Evolutionary conservation across 2,797 vertebrate genomes (phyloP).

Genomic region (Loriculus beryllinus): DNA sequence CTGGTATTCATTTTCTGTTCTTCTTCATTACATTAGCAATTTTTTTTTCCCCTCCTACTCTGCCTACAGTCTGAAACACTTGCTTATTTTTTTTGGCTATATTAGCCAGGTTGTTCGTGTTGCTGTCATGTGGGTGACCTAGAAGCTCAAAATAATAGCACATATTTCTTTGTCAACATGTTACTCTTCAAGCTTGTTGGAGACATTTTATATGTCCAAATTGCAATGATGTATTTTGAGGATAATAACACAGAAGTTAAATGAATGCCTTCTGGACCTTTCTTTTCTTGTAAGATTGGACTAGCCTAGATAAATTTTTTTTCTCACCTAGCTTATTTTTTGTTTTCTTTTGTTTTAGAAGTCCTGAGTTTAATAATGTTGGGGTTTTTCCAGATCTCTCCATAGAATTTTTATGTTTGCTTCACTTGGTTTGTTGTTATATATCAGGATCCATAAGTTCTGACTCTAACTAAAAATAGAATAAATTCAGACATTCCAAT

Average conservation of each 20-base stretch:
- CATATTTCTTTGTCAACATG: conserved; percentile 41
- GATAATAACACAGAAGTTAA: conserved; percentile 45
- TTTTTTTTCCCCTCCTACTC: conserved; percentile 1
- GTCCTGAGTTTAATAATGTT: background rate
- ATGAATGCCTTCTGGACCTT: conserved; percentile 54
- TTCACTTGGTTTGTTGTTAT: background rate
- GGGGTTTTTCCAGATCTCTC: background rate
- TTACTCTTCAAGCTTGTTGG: conserved; percentile 28
- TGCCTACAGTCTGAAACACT: background rate
- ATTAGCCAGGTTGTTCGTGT: conserved; percentile 36
- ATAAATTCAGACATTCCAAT: background rate
- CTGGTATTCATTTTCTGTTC: conserved; percentile 59
- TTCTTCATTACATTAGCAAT: conserved; percentile 46
- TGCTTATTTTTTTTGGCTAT: conserved; percentile 35
- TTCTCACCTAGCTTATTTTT: background rate
- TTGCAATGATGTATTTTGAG: conserved; percentile 14
- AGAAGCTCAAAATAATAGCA: conserved; percentile 38
- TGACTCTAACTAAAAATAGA: background rate
- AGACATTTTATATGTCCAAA: conserved; percentile 48
- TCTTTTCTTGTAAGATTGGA: conserved; percentile 27
- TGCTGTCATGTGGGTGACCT: background rate
- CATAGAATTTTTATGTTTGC: background rate
- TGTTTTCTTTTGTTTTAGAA: background rate
- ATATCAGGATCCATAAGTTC: background rate
- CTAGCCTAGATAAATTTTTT: conserved; percentile 8